Percentiles rank a stretch among this genome's conserved stretches.
Evolutionary conservation across 2,888 invertebrate species (phyloP).

Genomic region (Calameuta idolon): DNA sequence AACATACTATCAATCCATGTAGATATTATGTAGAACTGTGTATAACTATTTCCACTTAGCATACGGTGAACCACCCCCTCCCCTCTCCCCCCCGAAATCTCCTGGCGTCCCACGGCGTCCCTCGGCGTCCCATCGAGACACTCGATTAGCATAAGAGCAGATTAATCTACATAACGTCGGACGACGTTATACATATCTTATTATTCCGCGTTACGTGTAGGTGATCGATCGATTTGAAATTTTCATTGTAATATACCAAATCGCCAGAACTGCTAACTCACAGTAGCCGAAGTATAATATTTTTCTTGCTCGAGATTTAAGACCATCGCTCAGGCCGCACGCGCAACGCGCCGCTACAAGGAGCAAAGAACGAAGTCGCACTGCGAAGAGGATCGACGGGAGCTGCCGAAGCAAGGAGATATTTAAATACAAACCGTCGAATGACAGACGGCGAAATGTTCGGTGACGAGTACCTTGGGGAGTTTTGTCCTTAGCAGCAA

Average conservation of each 20-base stretch:
- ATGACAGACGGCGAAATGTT: too few species aligned
- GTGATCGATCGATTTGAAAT: slow-evolving; percentile 19
- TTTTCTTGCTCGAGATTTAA: too few species aligned
- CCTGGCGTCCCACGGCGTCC: neutral
- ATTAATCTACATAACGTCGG: slow-evolving; percentile 38
- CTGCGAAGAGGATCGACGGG: too few species aligned
- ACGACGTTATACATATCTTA: slow-evolving; percentile 7
- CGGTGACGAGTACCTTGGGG: too few species aligned
- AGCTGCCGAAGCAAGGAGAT: too few species aligned
- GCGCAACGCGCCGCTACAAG: too few species aligned
- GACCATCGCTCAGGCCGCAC: too few species aligned
- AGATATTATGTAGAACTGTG: slow-evolving; percentile 21
- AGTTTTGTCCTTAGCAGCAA: too few species aligned
- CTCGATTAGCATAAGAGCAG: slow-evolving; percentile 38
- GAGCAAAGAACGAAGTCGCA: too few species aligned
- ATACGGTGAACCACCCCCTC: neutral
- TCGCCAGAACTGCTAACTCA: too few species aligned
- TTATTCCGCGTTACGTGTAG: slow-evolving; percentile 18
- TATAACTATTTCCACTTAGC: slow-evolving; percentile 22
- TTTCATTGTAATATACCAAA: slow-evolving; percentile 1
- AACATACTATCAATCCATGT: slow-evolving; percentile 14
- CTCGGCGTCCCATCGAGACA: neutral
- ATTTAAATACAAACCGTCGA: too few species aligned
- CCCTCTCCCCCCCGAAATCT: neutral
- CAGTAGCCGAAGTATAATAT: too few species aligned